Percentiles rank a stretch among this genome's conserved stretches.
Conservation (phyloP, 2,113 vertebrate genomes). For the Garra rufa region DNA sequence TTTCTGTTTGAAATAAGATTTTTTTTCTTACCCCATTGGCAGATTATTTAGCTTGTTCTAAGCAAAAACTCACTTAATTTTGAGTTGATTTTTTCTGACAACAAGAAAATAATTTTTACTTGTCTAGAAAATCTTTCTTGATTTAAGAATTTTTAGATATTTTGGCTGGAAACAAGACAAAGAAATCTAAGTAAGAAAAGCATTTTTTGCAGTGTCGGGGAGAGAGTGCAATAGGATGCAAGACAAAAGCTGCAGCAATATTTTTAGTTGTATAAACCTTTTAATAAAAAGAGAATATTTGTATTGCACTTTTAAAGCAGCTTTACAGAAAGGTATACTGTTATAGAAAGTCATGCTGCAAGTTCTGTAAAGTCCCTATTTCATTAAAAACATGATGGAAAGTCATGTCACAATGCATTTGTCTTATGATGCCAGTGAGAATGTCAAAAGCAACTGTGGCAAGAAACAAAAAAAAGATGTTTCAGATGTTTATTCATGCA, state of each 20-base stretch:
- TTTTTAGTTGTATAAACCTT: constrained; percentile 27
- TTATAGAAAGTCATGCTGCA: background rate
- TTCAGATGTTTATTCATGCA: background rate
- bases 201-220: no score
- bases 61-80: no score
- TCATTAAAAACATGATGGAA: background rate
- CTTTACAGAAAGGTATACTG: background rate
- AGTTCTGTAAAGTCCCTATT: background rate
- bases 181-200: no score
- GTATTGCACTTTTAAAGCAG: background rate
- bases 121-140: no score
- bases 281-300: background rate
- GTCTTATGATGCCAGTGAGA: background rate
- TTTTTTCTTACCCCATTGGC: no score
- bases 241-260: background rate
- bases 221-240: background rate
- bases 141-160: no score
- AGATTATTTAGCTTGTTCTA: no score
- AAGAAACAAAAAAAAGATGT: no score
- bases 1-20: no score
- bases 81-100: no score
- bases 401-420: background rate
- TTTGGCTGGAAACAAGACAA: no score
- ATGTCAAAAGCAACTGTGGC: background rate
- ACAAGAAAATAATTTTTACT: no score